Percentiles rank a stretch among this genome's conserved stretches.
Conservation (phyloP, 1,140 invertebrate species). For the Nymphalis io region DNA sequence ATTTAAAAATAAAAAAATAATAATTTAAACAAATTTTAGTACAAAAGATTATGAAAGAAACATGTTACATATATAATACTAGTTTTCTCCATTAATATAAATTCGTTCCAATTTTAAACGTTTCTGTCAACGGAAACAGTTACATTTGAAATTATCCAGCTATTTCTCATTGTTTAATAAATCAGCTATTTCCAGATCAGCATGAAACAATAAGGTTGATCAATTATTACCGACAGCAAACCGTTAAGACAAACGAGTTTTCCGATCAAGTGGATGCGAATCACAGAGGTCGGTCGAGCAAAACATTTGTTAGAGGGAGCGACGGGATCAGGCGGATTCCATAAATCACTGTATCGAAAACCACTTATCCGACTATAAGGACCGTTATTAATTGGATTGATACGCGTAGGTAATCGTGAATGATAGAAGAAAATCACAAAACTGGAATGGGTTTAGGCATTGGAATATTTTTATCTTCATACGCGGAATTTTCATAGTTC, state of each 20-base stretch:
- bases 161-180: conserved; percentile 11
- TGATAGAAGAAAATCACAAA: conserved; percentile 7
- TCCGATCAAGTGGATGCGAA: conserved; percentile 29
- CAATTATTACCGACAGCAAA: conserved; percentile 28
- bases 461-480: neutral
- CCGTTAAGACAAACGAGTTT: conserved; percentile 32
- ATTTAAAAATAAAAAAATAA: too few relatives aligned
- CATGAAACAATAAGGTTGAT: conserved; percentile 13
- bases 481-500: too few relatives aligned
- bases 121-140: neutral
- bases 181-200: conserved; percentile 9
- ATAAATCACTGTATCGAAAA: conserved; percentile 38
- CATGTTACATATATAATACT: too few relatives aligned
- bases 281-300: conserved; percentile 30
- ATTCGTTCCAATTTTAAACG: neutral
- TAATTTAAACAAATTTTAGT: too few relatives aligned
- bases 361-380: conserved; percentile 28
- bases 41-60: too few relatives aligned
- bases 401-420: conserved; percentile 9
- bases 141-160: neutral
- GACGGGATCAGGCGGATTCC: conserved; percentile 22
- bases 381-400: conserved; percentile 27
- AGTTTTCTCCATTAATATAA: too few relatives aligned
- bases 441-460: neutral
- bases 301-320: conserved; percentile 35